Percentiles rank a stretch among this genome's conserved stretches.
phyloP scores from a whole-genome alignment of 2,113 vertebrate species.

The Australoheros scitulus region DNA sequence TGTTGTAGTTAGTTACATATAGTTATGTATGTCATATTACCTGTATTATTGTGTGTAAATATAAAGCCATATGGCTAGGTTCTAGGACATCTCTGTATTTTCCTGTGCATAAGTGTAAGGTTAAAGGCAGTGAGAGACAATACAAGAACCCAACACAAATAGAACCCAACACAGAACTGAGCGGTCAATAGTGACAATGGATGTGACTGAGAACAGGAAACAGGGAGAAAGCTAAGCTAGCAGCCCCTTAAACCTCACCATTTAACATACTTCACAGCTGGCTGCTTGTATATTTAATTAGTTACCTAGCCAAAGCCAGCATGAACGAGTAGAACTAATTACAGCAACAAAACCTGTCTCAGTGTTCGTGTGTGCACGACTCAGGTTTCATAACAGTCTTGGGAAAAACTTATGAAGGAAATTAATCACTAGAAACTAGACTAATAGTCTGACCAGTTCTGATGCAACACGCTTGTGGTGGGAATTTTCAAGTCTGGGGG shows the following conservation, averaged over 20 bases:
- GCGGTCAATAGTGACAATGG: not conserved
- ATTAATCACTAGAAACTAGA: not conserved
- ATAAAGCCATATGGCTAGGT: no score
- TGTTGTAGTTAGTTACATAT: no score
- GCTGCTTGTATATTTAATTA: not conserved
- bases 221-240: not conserved
- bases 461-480: not conserved
- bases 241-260: not conserved
- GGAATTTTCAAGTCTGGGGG: not conserved
- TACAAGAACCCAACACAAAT: not conserved
- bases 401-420: not conserved
- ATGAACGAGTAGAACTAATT: not conserved
- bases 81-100: not conserved
- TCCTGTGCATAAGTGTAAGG: not conserved
- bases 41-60: no score
- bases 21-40: no score
- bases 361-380: not conserved
- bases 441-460: not conserved
- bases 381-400: not conserved
- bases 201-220: not conserved
- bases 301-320: not conserved
- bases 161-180: not conserved
- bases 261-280: not conserved
- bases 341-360: not conserved
- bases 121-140: not conserved